A percentile compares a stretch with the other conserved stretches of the same genome.
phyloP scores from a whole-genome alignment of 1,140 invertebrate genomes.

The Leptinotarsa undecemlineata region DNA sequence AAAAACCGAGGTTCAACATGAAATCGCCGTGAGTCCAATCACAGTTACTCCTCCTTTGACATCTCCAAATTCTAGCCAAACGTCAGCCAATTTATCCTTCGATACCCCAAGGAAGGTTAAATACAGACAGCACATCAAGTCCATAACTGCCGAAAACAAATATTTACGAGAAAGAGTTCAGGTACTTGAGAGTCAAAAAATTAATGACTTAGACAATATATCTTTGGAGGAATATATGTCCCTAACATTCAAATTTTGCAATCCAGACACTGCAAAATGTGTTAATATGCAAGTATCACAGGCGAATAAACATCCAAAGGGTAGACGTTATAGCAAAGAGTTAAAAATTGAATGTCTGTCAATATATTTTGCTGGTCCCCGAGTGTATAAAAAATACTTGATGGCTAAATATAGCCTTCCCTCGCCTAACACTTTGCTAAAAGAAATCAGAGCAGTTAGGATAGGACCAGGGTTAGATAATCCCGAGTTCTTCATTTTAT shows the following conservation, averaged over 20 bases:
- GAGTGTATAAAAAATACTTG: conserved; percentile 4
- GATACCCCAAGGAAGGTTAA: conserved; percentile 1
- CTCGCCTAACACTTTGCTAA: neutral
- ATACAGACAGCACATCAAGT: neutral
- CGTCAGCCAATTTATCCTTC: neutral
- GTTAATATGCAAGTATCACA: conserved; percentile 16
- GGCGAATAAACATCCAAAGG: conserved; percentile 1
- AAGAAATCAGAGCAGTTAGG: neutral
- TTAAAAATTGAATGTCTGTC: conserved; percentile 12
- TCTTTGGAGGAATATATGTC: neutral
- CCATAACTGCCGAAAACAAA: neutral
- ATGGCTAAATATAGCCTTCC: conserved; percentile 16
- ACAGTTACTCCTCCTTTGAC: neutral
- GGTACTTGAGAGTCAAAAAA: neutral
- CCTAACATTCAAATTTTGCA: conserved; percentile 9
- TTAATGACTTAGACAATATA: neutral
- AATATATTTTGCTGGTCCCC: conserved; percentile 13
- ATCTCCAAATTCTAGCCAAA: neutral
- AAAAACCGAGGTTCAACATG: neutral
- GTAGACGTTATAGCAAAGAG: neutral
- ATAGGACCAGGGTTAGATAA: conserved; percentile 11
- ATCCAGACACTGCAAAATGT: neutral
- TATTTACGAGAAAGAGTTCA: neutral
- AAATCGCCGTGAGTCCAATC: neutral
- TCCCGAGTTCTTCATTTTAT: neutral